A percentile compares a stretch with the other conserved stretches of the same genome.
Conservation (phyloP, 2,888 invertebrate genomes). For the Piscicola geometra region DNA sequence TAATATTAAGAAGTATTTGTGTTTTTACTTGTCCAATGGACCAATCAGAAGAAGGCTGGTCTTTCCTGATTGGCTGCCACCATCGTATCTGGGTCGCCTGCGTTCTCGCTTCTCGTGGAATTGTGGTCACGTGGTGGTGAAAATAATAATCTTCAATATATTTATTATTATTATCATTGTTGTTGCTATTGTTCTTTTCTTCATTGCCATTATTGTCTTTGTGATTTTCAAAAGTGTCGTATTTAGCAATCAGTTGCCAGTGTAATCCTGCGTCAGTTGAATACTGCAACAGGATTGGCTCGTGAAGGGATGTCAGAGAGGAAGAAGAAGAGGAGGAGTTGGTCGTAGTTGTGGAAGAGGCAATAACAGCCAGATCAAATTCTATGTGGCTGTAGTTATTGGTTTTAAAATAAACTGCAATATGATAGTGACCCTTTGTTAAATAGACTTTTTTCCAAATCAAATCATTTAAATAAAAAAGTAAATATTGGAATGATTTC, state of each 20-base stretch:
- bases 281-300: constrained; percentile 1
- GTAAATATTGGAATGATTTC: background rate
- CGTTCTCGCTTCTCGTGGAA: background rate
- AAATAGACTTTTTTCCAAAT: background rate
- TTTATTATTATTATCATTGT: background rate
- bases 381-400: background rate
- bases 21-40: background rate
- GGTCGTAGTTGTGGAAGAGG: too few species aligned
- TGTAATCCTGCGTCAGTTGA: background rate
- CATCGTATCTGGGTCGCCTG: background rate
- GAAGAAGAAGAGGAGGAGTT: background rate
- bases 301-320: background rate
- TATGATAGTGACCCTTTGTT: too few species aligned
- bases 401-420: too few species aligned
- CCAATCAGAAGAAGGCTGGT: background rate
- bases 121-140: background rate
- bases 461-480: background rate
- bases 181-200: background rate
- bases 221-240: background rate
- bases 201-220: background rate
- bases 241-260: background rate
- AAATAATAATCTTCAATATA: background rate
- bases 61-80: background rate
- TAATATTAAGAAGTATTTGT: too few species aligned
- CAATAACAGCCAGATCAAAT: background rate